phyloP scores from a whole-genome alignment of 2,113 vertebrate genomes.

The Otolemur garnettii region DNA sequence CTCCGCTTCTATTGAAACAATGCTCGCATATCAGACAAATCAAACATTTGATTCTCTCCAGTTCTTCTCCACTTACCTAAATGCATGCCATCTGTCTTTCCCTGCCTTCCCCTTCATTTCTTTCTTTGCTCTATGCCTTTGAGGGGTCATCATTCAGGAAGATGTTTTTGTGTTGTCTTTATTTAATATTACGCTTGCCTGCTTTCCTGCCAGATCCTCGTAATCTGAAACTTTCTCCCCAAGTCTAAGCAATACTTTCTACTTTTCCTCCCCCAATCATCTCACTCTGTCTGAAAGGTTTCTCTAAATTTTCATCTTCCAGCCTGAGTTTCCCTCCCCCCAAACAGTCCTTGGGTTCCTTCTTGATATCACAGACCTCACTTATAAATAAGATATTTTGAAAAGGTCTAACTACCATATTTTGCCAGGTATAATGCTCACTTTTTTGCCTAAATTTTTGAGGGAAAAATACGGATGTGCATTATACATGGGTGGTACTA shows the following conservation, averaged over 20 bases:
- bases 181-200: neutral
- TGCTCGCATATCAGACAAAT: neutral
- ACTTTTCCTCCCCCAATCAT: neutral
- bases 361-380: neutral
- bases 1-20: neutral
- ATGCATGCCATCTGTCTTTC: neutral
- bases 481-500: no score
- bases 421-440: no score
- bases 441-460: no score
- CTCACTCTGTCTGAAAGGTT: neutral
- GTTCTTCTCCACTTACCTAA: neutral
- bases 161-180: neutral
- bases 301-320: neutral
- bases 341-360: neutral
- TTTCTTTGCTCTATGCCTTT: neutral
- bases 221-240: neutral
- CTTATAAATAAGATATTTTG: neutral
- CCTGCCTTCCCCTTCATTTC: neutral
- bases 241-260: neutral
- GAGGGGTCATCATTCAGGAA: rapidly evolving
- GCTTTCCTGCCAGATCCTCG: neutral
- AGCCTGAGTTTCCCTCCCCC: neutral
- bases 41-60: neutral
- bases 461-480: no score
- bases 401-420: neutral